Evolutionary conservation across 1,140 invertebrate species (phyloP).

Genomic region (Triops longicaudatus): DNA sequence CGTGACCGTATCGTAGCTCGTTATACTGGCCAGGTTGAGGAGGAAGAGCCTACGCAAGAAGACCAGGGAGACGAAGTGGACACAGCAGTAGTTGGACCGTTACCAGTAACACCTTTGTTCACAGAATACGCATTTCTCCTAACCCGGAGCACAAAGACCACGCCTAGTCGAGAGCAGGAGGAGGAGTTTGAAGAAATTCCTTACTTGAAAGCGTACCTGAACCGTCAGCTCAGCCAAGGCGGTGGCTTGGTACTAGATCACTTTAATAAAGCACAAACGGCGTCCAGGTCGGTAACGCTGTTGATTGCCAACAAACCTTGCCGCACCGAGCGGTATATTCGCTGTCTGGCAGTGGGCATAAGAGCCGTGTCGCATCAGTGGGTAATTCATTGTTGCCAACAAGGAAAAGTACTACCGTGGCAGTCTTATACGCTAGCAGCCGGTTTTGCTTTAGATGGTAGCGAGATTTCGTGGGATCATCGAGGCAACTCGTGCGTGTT

Average conservation of each 20-base stretch:
- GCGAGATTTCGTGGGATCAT: constrained; percentile 19
- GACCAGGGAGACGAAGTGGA: not conserved
- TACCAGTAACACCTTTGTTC: constrained; percentile 13
- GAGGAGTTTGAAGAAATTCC: not conserved
- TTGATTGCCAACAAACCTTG: constrained; percentile 23
- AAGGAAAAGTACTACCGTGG: not conserved
- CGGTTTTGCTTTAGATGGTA: constrained; percentile 19
- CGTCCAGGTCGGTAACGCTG: constrained; percentile 2
- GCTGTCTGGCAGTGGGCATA: constrained; percentile 21
- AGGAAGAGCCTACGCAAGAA: not conserved
- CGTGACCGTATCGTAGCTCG: not conserved
- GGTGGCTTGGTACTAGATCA: constrained; percentile 25
- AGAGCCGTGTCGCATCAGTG: constrained; percentile 21
- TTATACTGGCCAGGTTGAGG: not conserved
- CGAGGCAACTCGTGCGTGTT: not conserved
- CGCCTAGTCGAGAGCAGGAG: constrained; percentile 8
- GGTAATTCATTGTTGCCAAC: constrained; percentile 16
- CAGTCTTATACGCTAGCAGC: not conserved
- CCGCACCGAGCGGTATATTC: constrained; percentile 25
- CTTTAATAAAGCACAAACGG: constrained; percentile 18
- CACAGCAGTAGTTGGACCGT: not conserved
- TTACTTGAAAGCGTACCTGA: constrained; percentile 22
- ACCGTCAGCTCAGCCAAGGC: constrained; percentile 1
- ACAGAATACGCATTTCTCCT: constrained; percentile 23
- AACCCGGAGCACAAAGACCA: constrained; percentile 10